phyloP scores from a whole-genome alignment of 2,113 vertebrate species.

The Eublepharis macularius region DNA sequence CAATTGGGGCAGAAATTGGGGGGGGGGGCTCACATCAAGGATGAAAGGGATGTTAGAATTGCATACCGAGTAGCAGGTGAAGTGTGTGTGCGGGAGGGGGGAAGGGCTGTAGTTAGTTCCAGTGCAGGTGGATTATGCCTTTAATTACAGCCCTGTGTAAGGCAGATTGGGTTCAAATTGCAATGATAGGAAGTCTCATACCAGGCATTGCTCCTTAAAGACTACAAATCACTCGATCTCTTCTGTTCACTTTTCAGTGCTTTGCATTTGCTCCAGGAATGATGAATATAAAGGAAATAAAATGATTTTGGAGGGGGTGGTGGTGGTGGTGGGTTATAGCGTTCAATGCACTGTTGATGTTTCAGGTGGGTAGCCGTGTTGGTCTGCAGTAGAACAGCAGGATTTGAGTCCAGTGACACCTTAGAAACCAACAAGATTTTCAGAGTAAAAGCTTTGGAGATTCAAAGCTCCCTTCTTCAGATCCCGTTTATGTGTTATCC shows the following conservation, averaged over 20 bases:
- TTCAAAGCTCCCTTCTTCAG: no score
- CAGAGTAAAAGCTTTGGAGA: no score
- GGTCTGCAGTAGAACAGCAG: no score
- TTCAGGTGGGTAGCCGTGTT: no score
- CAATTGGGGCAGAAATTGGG: neutral
- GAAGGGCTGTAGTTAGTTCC: neutral
- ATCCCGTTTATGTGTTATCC: no score
- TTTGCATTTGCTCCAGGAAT: conserved; percentile 26
- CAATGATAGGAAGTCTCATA: neutral
- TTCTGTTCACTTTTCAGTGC: neutral
- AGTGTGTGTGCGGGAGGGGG: no score
- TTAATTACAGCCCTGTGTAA: conserved; percentile 26
- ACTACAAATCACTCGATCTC: conserved; percentile 10
- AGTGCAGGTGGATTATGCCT: neutral
- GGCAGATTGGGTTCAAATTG: neutral
- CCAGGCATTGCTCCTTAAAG: neutral
- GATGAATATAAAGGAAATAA: neutral
- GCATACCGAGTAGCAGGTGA: conserved; percentile 42
- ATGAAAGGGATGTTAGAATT: conserved; percentile 8
- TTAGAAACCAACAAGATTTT: no score
- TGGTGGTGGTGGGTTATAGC: neutral
- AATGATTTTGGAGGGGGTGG: neutral
- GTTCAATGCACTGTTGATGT: neutral
- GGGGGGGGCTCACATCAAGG: conserved; percentile 16
- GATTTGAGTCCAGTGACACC: no score